Evolutionary conservation across 2,797 vertebrate species (phyloP).

Genomic region (Rhinella marina): DNA sequence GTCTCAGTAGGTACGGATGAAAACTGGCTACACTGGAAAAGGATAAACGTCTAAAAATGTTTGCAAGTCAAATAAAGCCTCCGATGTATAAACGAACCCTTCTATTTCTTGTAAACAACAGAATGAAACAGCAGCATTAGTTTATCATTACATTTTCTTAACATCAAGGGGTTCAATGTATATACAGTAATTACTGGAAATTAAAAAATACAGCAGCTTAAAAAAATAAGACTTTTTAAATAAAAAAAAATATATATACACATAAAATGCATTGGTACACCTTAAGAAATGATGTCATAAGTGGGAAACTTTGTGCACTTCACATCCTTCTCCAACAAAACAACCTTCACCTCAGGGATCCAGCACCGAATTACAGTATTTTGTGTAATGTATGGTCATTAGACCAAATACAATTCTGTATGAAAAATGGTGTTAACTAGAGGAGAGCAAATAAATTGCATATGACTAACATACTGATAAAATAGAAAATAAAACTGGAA

Average conservation of each 20-base stretch:
- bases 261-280: constrained; percentile 13
- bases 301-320: constrained; percentile 5
- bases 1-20: too few relatives aligned
- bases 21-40: too few relatives aligned
- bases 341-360: background rate
- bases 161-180: constrained; percentile 66
- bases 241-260: constrained; percentile 59
- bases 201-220: constrained; percentile 59
- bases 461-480: background rate
- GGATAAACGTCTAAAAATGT: too few relatives aligned
- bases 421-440: background rate
- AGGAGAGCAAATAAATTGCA: background rate
- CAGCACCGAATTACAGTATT: background rate
- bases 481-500: constrained; percentile 49
- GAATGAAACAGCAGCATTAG: constrained; percentile 69
- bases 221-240: constrained; percentile 65
- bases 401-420: background rate
- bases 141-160: constrained; percentile 63
- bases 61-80: background rate
- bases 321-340: background rate
- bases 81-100: background rate
- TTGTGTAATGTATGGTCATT: background rate
- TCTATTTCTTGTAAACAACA: constrained; percentile 71
- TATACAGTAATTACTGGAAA: constrained; percentile 65
- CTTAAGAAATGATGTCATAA: background rate